Evolutionary conservation across 2,888 invertebrate species (phyloP).

Genomic region (Drosophila melanosoma): DNA sequence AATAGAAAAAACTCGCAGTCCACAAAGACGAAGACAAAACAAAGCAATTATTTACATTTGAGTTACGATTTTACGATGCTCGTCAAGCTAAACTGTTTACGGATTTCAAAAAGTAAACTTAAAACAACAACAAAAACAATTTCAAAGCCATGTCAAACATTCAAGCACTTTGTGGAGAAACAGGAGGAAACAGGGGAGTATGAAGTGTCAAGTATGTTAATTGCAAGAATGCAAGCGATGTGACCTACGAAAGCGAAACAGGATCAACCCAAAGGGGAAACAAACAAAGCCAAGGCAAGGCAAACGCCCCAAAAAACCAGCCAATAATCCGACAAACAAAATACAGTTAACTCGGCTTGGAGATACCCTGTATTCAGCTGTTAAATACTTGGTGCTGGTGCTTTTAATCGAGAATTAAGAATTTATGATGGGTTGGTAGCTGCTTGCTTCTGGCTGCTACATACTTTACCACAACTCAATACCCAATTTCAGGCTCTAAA

Average conservation of each 20-base stretch:
- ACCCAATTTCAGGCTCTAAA: background rate
- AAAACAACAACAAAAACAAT: slow-evolving; percentile 37
- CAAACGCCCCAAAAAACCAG: slow-evolving; percentile 53
- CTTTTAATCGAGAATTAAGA: background rate
- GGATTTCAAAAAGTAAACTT: slow-evolving; percentile 49
- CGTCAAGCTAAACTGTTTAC: slow-evolving; percentile 66
- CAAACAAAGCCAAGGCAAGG: slow-evolving; percentile 14
- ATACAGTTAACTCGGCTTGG: background rate
- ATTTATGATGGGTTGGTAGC: background rate
- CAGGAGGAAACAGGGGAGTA: slow-evolving; percentile 5
- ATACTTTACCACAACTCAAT: background rate
- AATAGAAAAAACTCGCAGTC: slow-evolving; percentile 1
- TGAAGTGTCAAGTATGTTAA: slow-evolving; percentile 71
- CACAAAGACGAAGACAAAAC: slow-evolving; percentile 1
- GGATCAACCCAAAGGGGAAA: slow-evolving; percentile 11
- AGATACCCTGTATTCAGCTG: background rate
- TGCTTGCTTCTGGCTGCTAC: background rate
- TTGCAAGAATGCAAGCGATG: slow-evolving; percentile 69
- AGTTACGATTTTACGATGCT: slow-evolving; percentile 38
- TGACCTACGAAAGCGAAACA: slow-evolving; percentile 45
- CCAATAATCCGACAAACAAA: slow-evolving; percentile 64
- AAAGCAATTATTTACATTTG: slow-evolving; percentile 57
- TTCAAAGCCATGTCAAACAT: slow-evolving; percentile 66
- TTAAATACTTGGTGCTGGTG: background rate
- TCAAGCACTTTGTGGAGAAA: slow-evolving; percentile 16